These are phyloP conservation scores for Athalia circularis DNA, from an alignment of 2,888 invertebrate genomes.

Conservation along the genomic window DNA sequence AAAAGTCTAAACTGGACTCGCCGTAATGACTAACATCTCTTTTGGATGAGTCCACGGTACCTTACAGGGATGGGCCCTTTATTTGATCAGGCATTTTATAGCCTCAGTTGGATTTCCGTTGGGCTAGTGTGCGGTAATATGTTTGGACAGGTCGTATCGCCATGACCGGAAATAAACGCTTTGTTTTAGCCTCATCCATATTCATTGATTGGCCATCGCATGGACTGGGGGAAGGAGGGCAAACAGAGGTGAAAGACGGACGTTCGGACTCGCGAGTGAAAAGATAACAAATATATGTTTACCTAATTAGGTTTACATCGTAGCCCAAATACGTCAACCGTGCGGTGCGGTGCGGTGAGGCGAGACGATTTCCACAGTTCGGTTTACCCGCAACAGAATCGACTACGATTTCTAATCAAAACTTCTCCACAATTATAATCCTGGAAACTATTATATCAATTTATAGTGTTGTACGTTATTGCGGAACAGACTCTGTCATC, in stretches of 20 bases:
- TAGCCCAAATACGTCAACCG: background rate
- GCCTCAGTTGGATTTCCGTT: constrained; percentile 20
- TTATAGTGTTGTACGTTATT: background rate
- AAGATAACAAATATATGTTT: constrained; percentile 7
- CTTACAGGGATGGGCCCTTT: constrained; percentile 25
- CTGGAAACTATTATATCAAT: background rate
- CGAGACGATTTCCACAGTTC: background rate
- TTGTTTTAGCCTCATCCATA: constrained; percentile 40
- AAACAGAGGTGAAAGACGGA: constrained; percentile 19
- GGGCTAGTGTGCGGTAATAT: constrained; percentile 53
- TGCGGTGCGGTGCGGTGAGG: background rate
- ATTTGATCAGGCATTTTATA: constrained; percentile 33
- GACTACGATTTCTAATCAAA: constrained; percentile 30
- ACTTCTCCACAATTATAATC: background rate
- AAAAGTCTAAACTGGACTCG: too few species aligned
- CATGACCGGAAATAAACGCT: constrained; percentile 47
- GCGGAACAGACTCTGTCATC: background rate
- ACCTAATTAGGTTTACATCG: background rate
- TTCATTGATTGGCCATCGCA: constrained; percentile 39
- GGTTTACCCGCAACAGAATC: background rate
- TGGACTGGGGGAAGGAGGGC: background rate
- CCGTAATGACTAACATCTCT: too few species aligned
- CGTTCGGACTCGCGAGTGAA: background rate
- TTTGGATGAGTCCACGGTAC: too few species aligned
- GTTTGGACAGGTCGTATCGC: constrained; percentile 63